Evolutionary conservation across 92 coral and sea anemone species (phyloP).

Genomic region (Epizoanthus fatuus): DNA sequence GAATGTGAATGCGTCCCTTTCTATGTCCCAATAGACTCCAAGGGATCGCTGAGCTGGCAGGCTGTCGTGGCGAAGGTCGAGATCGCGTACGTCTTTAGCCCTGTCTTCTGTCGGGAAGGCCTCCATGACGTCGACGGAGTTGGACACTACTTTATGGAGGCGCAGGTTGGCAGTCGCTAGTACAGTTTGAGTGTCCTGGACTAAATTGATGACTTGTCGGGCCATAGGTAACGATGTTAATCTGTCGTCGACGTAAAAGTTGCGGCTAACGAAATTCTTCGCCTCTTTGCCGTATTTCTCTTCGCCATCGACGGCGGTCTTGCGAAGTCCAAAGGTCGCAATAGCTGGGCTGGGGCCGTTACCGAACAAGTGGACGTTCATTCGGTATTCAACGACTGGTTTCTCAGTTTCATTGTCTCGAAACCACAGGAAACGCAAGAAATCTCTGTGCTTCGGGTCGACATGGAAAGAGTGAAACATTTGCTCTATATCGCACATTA

Average conservation of each 20-base stretch:
- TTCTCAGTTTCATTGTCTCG: constrained; percentile 25
- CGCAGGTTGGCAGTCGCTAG: background rate
- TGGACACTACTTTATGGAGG: background rate
- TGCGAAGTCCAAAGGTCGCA: constrained; percentile 46
- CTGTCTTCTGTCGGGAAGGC: constrained; percentile 50
- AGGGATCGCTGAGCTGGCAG: constrained; percentile 49
- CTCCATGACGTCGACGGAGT: constrained; percentile 58
- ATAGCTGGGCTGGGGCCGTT: constrained; percentile 41
- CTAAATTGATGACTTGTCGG: constrained; percentile 8
- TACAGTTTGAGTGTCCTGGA: constrained; percentile 21
- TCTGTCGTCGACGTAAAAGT: too few relatives aligned
- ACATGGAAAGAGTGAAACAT: too few relatives aligned
- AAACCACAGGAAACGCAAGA: constrained; percentile 44
- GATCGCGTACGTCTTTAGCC: constrained; percentile 46
- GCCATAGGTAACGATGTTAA: constrained; percentile 5
- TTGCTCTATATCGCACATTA: too few relatives aligned
- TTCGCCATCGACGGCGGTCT: constrained; percentile 42
- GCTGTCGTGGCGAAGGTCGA: constrained; percentile 43
- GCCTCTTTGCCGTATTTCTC: constrained; percentile 34
- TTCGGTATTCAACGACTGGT: too few relatives aligned
- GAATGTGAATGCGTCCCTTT: constrained; percentile 44
- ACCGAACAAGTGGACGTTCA: background rate
- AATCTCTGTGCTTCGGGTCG: constrained; percentile 23
- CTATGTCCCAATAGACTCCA: constrained; percentile 47
- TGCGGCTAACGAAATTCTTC: too few relatives aligned